These are phyloP conservation scores for Andrena trimmerana DNA, from an alignment of 2,888 invertebrate species.

Conservation along the genomic window DNA sequence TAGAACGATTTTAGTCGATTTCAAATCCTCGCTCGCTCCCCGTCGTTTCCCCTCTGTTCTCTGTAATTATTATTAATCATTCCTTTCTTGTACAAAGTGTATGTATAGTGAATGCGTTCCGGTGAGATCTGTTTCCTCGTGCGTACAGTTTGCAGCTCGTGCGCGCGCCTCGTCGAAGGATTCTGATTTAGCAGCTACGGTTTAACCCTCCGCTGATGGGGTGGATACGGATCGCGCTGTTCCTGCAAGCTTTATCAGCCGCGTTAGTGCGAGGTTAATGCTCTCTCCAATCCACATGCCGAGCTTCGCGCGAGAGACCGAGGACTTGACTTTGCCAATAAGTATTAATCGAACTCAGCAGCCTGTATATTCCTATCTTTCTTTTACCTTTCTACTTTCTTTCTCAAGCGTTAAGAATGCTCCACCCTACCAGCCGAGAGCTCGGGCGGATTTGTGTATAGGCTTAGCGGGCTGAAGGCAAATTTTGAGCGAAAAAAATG, in stretches of 20 bases:
- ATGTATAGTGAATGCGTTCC: constrained; percentile 16
- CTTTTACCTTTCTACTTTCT: background rate
- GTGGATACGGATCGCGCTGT: background rate
- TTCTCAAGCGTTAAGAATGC: background rate
- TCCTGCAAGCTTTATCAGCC: background rate
- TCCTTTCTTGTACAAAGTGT: constrained; percentile 21
- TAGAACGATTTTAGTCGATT: constrained; percentile 22
- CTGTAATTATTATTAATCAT: background rate
- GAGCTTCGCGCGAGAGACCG: background rate
- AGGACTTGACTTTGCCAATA: background rate
- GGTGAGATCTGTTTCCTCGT: background rate
- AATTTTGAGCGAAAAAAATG: too few species aligned
- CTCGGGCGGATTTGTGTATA: too few species aligned
- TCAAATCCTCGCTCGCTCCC: background rate
- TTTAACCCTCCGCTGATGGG: background rate
- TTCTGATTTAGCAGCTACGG: background rate
- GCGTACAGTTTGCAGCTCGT: background rate
- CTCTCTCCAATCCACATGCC: background rate
- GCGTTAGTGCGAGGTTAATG: background rate
- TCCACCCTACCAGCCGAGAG: background rate
- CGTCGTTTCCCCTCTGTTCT: constrained; percentile 2
- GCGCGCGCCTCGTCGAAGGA: background rate
- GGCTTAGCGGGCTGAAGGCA: too few species aligned
- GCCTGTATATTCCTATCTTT: too few species aligned
- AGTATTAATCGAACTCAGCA: background rate